These are phyloP conservation scores for Hippopotamus amphibius DNA, from an alignment of 2,113 vertebrate genomes.

Conservation along the genomic window DNA sequence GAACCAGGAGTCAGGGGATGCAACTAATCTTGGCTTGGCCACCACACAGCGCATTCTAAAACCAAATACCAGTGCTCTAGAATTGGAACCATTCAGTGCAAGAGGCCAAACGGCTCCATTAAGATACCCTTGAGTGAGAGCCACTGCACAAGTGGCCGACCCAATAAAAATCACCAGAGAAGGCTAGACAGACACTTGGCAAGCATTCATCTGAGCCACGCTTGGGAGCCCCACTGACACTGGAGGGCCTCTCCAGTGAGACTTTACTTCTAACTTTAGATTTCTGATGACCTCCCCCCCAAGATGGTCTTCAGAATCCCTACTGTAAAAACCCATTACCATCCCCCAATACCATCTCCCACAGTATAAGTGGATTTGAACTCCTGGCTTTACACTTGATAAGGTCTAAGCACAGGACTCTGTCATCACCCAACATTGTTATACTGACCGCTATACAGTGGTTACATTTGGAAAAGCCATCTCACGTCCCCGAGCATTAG, in stretches of 20 bases:
- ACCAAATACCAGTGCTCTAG: slow-evolving; percentile 65
- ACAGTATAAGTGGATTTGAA: neutral
- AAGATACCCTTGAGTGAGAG: slow-evolving; percentile 53
- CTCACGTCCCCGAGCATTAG: neutral
- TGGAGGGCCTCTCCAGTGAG: neutral
- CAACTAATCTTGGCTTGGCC: slow-evolving; percentile 74
- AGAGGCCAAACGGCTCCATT: slow-evolving; percentile 36
- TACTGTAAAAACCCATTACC: neutral
- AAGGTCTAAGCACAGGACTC: neutral
- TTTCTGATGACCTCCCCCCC: neutral
- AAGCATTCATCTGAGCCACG: neutral
- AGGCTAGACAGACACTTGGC: neutral
- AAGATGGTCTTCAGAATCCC: neutral
- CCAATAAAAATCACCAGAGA: neutral
- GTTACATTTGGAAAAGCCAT: neutral
- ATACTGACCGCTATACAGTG: neutral
- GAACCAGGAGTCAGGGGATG: slow-evolving; percentile 48
- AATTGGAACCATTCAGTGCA: neutral
- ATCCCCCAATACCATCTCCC: neutral
- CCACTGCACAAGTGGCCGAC: neutral
- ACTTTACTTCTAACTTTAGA: neutral
- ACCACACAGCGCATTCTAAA: slow-evolving; percentile 67
- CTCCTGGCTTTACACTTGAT: neutral
- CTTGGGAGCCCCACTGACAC: neutral
- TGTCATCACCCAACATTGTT: no score